Conservation (phyloP, 2,797 vertebrate genomes). For the Merluccius polli region DNA sequence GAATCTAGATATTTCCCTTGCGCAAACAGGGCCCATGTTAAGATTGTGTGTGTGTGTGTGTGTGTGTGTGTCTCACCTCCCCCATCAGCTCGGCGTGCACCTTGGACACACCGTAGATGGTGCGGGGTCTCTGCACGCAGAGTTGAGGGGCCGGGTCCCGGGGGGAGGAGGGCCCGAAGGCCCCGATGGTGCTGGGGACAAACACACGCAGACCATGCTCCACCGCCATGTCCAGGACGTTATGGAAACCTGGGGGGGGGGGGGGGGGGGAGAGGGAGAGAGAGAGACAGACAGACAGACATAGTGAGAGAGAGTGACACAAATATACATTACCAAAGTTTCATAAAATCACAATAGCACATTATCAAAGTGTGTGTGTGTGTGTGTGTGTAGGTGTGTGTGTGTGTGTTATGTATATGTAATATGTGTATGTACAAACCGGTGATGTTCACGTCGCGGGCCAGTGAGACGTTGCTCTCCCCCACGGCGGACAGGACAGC, state of each 20-base stretch:
- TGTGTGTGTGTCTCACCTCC: conserved; percentile 75
- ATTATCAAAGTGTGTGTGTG: too few relatives aligned
- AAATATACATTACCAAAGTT: background rate
- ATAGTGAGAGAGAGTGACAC: background rate
- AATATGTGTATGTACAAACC: conserved; percentile 61
- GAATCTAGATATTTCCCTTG: too few relatives aligned
- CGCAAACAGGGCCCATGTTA: too few relatives aligned
- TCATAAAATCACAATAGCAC: too few relatives aligned
- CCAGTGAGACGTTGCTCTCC: conserved; percentile 88
- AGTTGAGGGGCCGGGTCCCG: conserved; percentile 91
- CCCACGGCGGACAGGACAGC: conserved; percentile 92
- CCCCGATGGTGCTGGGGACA: conserved; percentile 96
- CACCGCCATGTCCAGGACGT: conserved; percentile 88
- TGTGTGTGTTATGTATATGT: background rate
- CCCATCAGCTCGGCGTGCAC: conserved; percentile 97
- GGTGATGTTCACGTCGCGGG: conserved; percentile 90
- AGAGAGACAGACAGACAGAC: too few relatives aligned
- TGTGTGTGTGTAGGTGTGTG: background rate
- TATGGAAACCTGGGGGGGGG: conserved; percentile 82
- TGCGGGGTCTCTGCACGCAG: conserved; percentile 92
- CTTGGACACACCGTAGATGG: conserved; percentile 97
- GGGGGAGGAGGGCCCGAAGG: conserved; percentile 94
- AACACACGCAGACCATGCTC: conserved; percentile 90
- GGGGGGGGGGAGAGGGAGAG: background rate
- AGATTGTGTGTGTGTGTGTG: background rate